Evolutionary conservation across 2,888 invertebrate genomes (phyloP), one percentile per base, ranked within the genome.

Genomic region (Acheta domesticus): DNA sequence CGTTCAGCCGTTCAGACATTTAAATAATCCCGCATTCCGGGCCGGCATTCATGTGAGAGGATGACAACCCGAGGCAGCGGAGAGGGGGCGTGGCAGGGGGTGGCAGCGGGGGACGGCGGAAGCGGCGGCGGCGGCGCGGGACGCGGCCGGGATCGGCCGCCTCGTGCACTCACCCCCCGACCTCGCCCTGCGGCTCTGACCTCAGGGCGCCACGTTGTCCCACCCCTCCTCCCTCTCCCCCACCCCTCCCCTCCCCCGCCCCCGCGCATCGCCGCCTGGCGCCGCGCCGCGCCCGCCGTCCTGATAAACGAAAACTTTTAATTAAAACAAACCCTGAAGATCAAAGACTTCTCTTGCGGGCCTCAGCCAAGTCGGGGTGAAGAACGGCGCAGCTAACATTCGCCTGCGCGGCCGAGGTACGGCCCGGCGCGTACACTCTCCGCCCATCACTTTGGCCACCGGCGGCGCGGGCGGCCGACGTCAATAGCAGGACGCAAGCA

Each of bases 251-350:
- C 48, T n/a, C 20, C 36, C 74, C 74, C 74, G 21, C 48, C 74
- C 48, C 78, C 74, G 19, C 74, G 19, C 62, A 19, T 62, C 62
- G 8, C 62, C 62, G 62, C n/a, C 3, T 16, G 12, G 14, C 62
- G 16, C 16, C 62, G 14, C 62, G 16, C 16, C 62, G 62, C 62
- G 62, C 62, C 78, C 76, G 62, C 62, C 16, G 50, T 62, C 73
- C 50, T 80, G 80, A 80, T 80, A 78, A 80, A 80, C 80, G 80
- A 75, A 79, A 80, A 80, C 80, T 80, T 80, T 80, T 80, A 80
- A 80, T 80, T 80, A 80, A 80, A 80, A 80, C 80, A 80, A 79
- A 80, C 80, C 79, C 75, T 62, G 77, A 80, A 80, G 80, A 80
- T 80, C 80, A 80, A 80, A 80, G 80, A 77, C 79, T 80, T 79